phyloP scores from a whole-genome alignment of 2,113 vertebrate genomes.

The Sorex fumeus region DNA sequence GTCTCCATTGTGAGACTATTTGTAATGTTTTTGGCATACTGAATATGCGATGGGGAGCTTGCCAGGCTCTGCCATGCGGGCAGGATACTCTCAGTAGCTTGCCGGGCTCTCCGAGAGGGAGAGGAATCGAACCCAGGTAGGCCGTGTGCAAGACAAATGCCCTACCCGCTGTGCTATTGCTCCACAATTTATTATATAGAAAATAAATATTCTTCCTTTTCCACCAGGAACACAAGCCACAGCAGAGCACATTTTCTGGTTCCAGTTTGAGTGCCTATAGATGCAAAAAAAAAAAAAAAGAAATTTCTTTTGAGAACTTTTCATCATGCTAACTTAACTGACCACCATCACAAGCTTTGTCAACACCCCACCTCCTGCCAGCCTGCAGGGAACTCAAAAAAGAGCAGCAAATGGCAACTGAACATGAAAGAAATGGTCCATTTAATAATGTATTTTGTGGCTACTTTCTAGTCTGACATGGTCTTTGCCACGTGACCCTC shows the following conservation, averaged over 20 bases:
- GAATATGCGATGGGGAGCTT: too few relatives aligned
- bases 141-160: too few relatives aligned
- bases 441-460: constrained; percentile 61
- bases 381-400: constrained; percentile 13
- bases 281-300: not conserved
- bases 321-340: not conserved
- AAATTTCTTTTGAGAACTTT: not conserved
- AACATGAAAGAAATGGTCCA: constrained; percentile 60
- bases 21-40: too few relatives aligned
- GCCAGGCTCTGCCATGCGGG: too few relatives aligned
- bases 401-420: constrained; percentile 4
- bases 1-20: too few relatives aligned
- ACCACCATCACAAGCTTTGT: not conserved
- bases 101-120: too few relatives aligned
- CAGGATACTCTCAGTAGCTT: too few relatives aligned
- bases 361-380: not conserved
- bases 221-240: not conserved
- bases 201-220: not conserved
- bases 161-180: too few relatives aligned
- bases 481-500: constrained; percentile 31
- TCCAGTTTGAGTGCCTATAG: not conserved
- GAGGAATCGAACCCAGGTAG: too few relatives aligned
- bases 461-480: constrained; percentile 34
- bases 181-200: not conserved
- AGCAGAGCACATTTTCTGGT: not conserved